These are phyloP conservation scores for Anticlea derivata DNA, from an alignment of 2,888 invertebrate species.

Conservation along the genomic window DNA sequence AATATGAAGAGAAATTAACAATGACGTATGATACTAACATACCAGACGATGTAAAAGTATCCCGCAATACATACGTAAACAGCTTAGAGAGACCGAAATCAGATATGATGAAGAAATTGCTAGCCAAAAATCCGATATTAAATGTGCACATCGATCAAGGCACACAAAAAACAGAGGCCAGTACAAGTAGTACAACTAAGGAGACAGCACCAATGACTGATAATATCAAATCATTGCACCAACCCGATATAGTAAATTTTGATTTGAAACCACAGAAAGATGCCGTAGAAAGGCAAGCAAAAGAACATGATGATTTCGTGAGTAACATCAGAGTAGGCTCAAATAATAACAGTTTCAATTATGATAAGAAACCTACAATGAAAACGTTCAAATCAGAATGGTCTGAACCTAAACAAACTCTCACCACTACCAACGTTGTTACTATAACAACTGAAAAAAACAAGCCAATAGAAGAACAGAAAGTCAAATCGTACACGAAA, in stretches of 20 bases:
- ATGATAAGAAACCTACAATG: conserved; percentile 57
- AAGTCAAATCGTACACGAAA: conserved; percentile 73
- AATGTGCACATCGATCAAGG: conserved; percentile 74
- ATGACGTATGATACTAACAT: conserved; percentile 84
- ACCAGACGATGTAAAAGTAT: conserved; percentile 86
- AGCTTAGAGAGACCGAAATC: conserved; percentile 86
- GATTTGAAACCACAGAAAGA: conserved; percentile 67
- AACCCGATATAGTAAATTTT: conserved; percentile 80
- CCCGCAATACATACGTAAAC: conserved; percentile 83
- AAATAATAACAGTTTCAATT: conserved; percentile 71
- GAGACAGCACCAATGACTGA: conserved; percentile 65
- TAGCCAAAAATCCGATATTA: conserved; percentile 79
- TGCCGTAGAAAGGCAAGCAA: conserved; percentile 50
- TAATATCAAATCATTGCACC: conserved; percentile 73
- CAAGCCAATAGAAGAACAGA: conserved; percentile 57
- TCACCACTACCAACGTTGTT: conserved; percentile 64
- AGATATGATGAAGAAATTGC: conserved; percentile 83
- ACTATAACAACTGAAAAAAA: conserved; percentile 73
- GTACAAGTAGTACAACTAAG: conserved; percentile 60
- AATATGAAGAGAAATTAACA: conserved; percentile 72
- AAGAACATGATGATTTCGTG: conserved; percentile 74
- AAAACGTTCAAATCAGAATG: conserved; percentile 63
- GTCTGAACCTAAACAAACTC: conserved; percentile 61
- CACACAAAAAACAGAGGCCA: conserved; percentile 57
- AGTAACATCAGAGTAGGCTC: conserved; percentile 79